Conservation (phyloP, 2,797 vertebrate genomes). For the Crax fasciolata region DNA sequence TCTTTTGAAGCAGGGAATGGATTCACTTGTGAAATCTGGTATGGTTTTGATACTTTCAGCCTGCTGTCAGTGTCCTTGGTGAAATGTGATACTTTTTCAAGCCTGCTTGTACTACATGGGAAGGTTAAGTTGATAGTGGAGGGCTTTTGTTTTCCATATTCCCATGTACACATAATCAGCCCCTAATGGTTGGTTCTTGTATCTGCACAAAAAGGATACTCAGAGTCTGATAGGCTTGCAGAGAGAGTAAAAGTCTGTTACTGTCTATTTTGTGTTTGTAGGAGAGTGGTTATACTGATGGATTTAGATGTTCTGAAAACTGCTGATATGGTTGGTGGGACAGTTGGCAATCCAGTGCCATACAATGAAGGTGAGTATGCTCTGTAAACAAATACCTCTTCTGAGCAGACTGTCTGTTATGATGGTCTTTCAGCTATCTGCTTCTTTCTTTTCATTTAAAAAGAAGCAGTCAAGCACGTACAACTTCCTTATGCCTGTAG, state of each 20-base stretch:
- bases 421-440: background rate
- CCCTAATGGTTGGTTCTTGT: background rate
- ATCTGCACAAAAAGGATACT: background rate
- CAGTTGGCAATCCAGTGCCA: constrained; percentile 92
- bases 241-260: background rate
- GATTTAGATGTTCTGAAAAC: constrained; percentile 90
- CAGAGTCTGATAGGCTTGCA: background rate
- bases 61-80: background rate
- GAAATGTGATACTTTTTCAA: background rate
- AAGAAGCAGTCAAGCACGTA: background rate
- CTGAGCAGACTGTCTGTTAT: background rate
- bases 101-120: background rate
- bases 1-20: background rate
- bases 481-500: background rate
- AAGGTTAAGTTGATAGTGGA: background rate
- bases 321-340: constrained; percentile 85
- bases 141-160: constrained; percentile 20
- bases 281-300: constrained; percentile 94
- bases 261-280: constrained; percentile 75
- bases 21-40: background rate
- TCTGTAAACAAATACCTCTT: background rate
- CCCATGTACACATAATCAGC: background rate
- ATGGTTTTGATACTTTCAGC: background rate
- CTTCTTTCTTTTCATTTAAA: background rate
- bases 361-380: constrained; percentile 90